Percentiles rank a stretch among this genome's conserved stretches.
phyloP scores from a whole-genome alignment of 2,797 vertebrate species.

The Intellagama lesueurii region DNA sequence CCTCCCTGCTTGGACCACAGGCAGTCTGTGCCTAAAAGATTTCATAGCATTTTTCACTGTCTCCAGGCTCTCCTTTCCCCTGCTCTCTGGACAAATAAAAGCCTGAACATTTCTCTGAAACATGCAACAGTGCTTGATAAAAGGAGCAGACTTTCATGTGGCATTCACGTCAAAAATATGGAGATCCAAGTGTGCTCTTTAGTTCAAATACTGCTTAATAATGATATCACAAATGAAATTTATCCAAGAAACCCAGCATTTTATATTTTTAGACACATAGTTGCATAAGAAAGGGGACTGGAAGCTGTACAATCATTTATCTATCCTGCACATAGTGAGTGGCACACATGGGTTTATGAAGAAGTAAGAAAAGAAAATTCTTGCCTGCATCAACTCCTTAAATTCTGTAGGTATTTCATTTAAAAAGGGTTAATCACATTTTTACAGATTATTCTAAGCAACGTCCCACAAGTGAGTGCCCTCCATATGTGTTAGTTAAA shows the following conservation, averaged over 20 bases:
- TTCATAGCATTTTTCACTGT: neutral
- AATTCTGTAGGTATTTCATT: neutral
- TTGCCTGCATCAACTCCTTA: neutral
- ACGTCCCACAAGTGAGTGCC: too few species aligned
- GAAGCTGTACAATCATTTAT: neutral
- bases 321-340: neutral
- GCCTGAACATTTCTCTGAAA: neutral
- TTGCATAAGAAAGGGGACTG: neutral
- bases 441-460: neutral
- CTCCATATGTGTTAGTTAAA: too few species aligned
- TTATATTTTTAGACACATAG: neutral
- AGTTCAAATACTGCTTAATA: slow-evolving; percentile 3
- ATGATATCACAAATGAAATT: neutral
- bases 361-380: neutral
- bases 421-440: neutral
- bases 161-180: neutral
- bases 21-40: too few species aligned
- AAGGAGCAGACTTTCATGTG: neutral
- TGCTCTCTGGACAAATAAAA: neutral
- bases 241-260: neutral
- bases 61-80: neutral
- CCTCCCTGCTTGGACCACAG: too few species aligned
- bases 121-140: neutral
- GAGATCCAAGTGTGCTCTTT: neutral
- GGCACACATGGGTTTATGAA: neutral